A percentile compares a stretch with the other conserved stretches of the same genome.
Evolutionary conservation across 2,797 vertebrate species (phyloP).

Genomic region (Myotis pilosus): DNA sequence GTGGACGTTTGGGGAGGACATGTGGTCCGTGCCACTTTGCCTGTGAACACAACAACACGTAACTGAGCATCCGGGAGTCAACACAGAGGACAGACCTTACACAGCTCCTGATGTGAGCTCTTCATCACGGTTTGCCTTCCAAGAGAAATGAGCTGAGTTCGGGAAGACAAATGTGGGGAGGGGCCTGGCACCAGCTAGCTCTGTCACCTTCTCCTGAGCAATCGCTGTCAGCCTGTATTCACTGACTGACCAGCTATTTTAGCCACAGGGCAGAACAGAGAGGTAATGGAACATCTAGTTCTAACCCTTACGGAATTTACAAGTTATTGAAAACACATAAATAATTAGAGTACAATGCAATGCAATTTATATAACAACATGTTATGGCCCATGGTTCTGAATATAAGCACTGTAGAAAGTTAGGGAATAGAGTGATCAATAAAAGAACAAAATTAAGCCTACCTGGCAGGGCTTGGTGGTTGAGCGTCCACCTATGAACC

Average conservation of each 20-base stretch:
- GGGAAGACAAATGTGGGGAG: neutral
- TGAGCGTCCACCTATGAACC: no score
- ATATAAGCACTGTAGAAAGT: neutral
- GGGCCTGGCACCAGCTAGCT: no score
- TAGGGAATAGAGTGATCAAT: neutral
- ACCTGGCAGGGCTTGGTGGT: no score
- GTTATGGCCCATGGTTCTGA: neutral
- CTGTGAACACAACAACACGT: conserved; percentile 73
- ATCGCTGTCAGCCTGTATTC: no score
- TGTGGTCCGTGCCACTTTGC: conserved; percentile 75
- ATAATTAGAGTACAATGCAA: neutral
- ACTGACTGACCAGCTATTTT: no score
- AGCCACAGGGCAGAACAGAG: neutral
- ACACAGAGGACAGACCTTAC: neutral
- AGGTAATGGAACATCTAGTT: neutral
- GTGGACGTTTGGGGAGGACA: conserved; percentile 75
- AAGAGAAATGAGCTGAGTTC: neutral
- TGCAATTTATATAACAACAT: neutral
- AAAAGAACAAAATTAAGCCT: neutral
- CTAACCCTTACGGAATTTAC: neutral
- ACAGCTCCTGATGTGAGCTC: neutral
- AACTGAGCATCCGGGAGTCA: neutral
- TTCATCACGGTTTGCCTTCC: neutral
- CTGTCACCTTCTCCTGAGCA: neutral
- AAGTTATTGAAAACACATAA: neutral